Percentiles rank a stretch among this genome's conserved stretches.
These are phyloP conservation scores for Pasiphila rectangulata DNA, from an alignment of 2,888 invertebrate genomes.

Conservation along the genomic window DNA sequence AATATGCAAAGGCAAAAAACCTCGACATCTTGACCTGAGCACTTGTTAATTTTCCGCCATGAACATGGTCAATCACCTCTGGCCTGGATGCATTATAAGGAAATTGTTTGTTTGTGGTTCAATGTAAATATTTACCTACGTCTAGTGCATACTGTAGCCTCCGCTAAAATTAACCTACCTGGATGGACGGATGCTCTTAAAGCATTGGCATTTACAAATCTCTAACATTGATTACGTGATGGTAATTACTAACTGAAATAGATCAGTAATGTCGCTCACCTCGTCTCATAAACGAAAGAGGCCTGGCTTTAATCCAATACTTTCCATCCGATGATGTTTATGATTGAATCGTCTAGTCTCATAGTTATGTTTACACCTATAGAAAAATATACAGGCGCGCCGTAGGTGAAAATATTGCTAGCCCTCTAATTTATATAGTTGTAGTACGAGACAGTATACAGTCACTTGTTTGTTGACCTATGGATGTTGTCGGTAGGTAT, in stretches of 20 bases:
- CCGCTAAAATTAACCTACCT: conserved; percentile 11
- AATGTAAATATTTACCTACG: not conserved
- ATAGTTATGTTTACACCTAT: conserved; percentile 48
- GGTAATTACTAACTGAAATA: conserved; percentile 66
- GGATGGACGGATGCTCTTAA: conserved; percentile 3
- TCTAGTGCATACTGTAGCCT: not conserved
- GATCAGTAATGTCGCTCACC: conserved; percentile 71
- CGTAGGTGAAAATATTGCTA: too few species aligned
- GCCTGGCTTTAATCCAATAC: conserved; percentile 67
- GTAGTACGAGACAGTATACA: too few species aligned
- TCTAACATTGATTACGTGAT: conserved; percentile 24
- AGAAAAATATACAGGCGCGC: conserved; percentile 17
- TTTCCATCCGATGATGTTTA: conserved; percentile 53
- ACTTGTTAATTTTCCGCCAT: not conserved
- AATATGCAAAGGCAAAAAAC: too few species aligned
- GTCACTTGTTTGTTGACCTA: too few species aligned
- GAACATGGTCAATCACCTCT: conserved; percentile 3
- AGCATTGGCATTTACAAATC: conserved; percentile 16
- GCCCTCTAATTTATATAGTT: too few species aligned
- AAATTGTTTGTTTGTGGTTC: not conserved
- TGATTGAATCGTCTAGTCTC: conserved; percentile 43
- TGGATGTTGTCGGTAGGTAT: too few species aligned
- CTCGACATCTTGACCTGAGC: too few species aligned
- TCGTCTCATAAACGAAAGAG: conserved; percentile 58
- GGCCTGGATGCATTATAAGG: not conserved